A percentile compares a stretch with the other conserved stretches of the same genome.
Conservation (phyloP, 2,888 invertebrate species). For the Artemia sinica region DNA sequence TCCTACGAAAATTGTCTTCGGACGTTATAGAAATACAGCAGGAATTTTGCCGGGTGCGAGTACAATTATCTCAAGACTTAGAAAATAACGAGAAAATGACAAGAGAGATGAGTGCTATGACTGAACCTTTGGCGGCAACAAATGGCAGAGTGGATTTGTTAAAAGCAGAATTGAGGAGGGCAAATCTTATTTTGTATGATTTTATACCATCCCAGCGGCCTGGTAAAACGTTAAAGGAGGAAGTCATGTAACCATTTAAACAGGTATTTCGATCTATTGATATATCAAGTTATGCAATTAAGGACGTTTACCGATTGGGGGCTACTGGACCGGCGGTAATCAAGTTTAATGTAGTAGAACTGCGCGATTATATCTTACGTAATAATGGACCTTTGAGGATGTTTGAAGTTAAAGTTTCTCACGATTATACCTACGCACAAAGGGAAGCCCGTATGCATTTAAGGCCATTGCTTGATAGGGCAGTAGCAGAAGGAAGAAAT, state of each 20-base stretch:
- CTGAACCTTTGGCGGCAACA: too few relatives aligned
- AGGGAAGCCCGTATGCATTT: constrained; percentile 3
- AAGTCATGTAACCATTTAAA: background rate
- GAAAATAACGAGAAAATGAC: too few relatives aligned
- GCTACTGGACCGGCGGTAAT: constrained; percentile 8
- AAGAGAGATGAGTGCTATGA: too few relatives aligned
- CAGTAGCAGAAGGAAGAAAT: constrained; percentile 1
- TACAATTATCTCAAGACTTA: too few relatives aligned
- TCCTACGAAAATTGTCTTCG: too few relatives aligned
- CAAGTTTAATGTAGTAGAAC: constrained; percentile 1
- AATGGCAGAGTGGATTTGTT: too few relatives aligned
- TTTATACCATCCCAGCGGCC: too few relatives aligned
- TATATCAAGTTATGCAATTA: background rate
- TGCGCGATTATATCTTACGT: constrained; percentile 6
- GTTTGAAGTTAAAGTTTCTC: background rate
- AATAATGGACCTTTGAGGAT: background rate
- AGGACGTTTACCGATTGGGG: constrained; percentile 1
- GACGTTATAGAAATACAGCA: too few relatives aligned
- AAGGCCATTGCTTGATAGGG: background rate
- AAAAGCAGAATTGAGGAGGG: too few relatives aligned
- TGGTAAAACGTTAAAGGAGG: constrained; percentile 9
- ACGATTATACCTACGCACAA: constrained; percentile 2
- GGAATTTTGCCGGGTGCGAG: too few relatives aligned
- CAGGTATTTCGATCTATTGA: background rate
- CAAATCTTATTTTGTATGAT: too few relatives aligned